Evolutionary conservation across 2,113 vertebrate species (phyloP).

Genomic region (Circaetus cinerascens): DNA sequence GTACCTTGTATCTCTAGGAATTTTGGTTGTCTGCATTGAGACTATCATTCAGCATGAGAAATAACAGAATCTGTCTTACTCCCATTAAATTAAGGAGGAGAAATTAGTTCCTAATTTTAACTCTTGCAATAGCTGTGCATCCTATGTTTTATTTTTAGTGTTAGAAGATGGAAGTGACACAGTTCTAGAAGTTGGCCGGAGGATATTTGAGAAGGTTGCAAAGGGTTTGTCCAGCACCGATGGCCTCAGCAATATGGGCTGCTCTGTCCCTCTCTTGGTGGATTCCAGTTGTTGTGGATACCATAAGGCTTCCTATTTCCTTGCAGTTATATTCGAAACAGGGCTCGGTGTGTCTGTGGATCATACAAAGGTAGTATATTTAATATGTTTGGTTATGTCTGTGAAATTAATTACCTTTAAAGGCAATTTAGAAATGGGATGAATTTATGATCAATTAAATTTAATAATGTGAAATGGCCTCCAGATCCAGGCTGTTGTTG

Average conservation of each 20-base stretch:
- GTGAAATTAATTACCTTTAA: neutral
- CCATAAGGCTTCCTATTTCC: constrained; percentile 86
- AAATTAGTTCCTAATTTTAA: neutral
- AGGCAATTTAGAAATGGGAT: neutral
- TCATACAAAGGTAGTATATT: constrained; percentile 76
- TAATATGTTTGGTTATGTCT: neutral
- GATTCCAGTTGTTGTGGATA: constrained; percentile 86
- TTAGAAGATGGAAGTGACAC: constrained; percentile 44
- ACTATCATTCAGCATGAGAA: neutral
- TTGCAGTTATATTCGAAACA: constrained; percentile 83
- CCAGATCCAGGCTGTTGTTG: neutral
- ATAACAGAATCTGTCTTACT: neutral
- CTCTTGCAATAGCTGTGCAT: constrained; percentile 17
- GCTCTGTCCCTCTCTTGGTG: constrained; percentile 70
- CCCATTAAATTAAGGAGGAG: neutral
- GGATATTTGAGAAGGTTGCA: constrained; percentile 77
- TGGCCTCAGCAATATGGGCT: constrained; percentile 54
- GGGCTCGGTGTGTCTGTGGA: constrained; percentile 76
- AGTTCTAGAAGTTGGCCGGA: constrained; percentile 60
- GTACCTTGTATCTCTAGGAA: neutral
- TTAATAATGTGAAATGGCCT: neutral
- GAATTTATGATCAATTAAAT: neutral
- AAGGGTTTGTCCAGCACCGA: constrained; percentile 56
- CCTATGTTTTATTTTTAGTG: constrained; percentile 57
- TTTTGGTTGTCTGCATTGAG: neutral